Conservation (phyloP, 23 tunicate species). For the Diplosoma virens region DNA sequence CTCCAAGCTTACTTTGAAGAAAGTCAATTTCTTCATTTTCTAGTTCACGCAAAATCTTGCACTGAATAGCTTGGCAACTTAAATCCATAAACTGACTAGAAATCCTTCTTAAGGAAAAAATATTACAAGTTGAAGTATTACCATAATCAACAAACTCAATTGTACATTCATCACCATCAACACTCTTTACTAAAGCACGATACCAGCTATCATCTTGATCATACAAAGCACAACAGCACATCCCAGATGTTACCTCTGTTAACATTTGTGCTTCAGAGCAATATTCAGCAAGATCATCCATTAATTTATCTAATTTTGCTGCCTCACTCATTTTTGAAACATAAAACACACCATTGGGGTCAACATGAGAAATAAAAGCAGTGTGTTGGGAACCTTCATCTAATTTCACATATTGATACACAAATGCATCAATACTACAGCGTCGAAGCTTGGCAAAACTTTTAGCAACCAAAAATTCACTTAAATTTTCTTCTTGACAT, state of each 20-base stretch:
- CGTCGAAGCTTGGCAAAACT: conserved; percentile 7
- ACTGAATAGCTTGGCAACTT: conserved; percentile 48
- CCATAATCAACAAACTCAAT: conserved; percentile 50
- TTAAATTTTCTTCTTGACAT: conserved; percentile 8
- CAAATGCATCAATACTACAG: neutral
- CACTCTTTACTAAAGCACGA: neutral
- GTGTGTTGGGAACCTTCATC: conserved; percentile 6
- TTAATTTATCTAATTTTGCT: conserved; percentile 6
- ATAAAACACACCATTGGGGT: conserved; percentile 42
- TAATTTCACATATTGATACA: conserved; percentile 4
- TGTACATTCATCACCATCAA: neutral
- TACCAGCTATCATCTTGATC: conserved; percentile 53
- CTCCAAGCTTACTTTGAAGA: conserved; percentile 16
- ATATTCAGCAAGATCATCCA: conserved; percentile 25
- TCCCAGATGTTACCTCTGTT: neutral
- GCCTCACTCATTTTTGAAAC: neutral
- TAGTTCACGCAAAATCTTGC: conserved; percentile 1
- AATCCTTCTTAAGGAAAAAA: conserved; percentile 10
- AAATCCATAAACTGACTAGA: conserved; percentile 15
- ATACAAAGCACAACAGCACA: conserved; percentile 41
- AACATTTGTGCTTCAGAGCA: neutral
- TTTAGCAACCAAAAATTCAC: neutral
- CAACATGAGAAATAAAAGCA: conserved; percentile 25
- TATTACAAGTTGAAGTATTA: conserved; percentile 8
- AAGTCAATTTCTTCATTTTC: conserved; percentile 3